Conservation (phyloP, 2,888 invertebrate genomes). For the Phalera bucephala region DNA sequence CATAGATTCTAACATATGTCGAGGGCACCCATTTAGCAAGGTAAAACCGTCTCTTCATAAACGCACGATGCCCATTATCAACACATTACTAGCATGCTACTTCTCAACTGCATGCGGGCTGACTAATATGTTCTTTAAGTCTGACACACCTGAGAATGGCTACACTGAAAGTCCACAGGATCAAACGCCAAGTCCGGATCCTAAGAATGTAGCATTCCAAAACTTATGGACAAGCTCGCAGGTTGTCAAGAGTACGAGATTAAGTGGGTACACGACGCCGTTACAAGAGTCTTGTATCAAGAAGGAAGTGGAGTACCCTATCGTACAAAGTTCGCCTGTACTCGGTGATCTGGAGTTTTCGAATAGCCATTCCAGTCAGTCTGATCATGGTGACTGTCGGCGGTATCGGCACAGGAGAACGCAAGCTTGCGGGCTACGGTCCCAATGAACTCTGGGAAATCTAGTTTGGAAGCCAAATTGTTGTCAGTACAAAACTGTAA, state of each 20-base stretch:
- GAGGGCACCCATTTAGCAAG: slow-evolving; percentile 24
- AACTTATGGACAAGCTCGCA: too few relatives aligned
- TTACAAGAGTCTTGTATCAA: neutral
- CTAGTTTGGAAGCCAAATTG: too few relatives aligned
- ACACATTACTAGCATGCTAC: slow-evolving; percentile 19
- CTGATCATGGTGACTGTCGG: neutral
- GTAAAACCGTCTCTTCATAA: slow-evolving; percentile 12
- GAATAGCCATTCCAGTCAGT: neutral
- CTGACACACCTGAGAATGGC: too few relatives aligned
- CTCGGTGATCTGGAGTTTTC: too few relatives aligned
- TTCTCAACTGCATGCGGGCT: slow-evolving; percentile 18
- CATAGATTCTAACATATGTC: slow-evolving; percentile 21
- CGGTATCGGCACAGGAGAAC: neutral
- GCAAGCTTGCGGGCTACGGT: neutral
- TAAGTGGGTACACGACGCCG: neutral
- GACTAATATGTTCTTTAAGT: neutral
- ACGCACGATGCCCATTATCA: slow-evolving; percentile 11
- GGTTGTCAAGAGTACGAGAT: too few relatives aligned
- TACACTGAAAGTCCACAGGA: too few relatives aligned
- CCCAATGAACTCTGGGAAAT: too few relatives aligned
- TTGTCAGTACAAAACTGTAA: slow-evolving; percentile 1
- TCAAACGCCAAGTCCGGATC: too few relatives aligned
- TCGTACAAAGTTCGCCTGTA: too few relatives aligned
- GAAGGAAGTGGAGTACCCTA: neutral
- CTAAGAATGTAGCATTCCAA: too few relatives aligned